phyloP scores from a whole-genome alignment of 2,113 vertebrate genomes.

The Cyphomyrus plagiostoma region DNA sequence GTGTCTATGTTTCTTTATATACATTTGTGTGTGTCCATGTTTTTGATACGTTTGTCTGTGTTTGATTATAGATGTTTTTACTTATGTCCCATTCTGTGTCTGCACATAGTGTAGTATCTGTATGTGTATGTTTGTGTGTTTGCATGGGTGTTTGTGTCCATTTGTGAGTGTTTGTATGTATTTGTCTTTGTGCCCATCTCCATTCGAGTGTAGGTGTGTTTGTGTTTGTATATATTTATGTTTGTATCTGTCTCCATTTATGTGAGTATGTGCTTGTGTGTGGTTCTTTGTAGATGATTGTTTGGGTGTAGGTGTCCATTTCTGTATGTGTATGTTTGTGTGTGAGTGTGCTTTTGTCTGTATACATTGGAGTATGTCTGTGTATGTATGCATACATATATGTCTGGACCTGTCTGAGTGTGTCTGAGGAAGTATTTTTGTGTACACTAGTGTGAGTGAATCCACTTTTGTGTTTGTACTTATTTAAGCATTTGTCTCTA shows the following conservation, averaged over 20 bases:
- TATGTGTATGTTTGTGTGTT: neutral
- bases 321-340: neutral
- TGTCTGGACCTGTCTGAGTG: neutral
- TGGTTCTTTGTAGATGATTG: neutral
- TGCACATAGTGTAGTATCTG: neutral
- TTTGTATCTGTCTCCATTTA: neutral
- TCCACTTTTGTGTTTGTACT: neutral
- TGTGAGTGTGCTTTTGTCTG: neutral
- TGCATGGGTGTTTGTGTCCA: conserved; percentile 3
- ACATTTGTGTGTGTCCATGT: neutral
- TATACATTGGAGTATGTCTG: neutral
- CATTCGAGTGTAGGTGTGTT: neutral
- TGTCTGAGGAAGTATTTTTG: neutral
- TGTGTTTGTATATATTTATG: neutral
- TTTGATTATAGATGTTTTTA: neutral
- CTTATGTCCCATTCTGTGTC: neutral
- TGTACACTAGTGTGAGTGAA: neutral
- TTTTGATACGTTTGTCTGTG: neutral
- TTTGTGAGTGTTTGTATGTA: neutral
- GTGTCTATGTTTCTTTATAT: neutral
- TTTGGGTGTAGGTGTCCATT: neutral
- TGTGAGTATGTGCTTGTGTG: neutral
- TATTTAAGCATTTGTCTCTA: neutral
- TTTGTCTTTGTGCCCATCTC: neutral
- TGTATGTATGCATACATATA: neutral